Conservation (phyloP, 2,888 invertebrate species). For the Orchesella flavescens region DNA sequence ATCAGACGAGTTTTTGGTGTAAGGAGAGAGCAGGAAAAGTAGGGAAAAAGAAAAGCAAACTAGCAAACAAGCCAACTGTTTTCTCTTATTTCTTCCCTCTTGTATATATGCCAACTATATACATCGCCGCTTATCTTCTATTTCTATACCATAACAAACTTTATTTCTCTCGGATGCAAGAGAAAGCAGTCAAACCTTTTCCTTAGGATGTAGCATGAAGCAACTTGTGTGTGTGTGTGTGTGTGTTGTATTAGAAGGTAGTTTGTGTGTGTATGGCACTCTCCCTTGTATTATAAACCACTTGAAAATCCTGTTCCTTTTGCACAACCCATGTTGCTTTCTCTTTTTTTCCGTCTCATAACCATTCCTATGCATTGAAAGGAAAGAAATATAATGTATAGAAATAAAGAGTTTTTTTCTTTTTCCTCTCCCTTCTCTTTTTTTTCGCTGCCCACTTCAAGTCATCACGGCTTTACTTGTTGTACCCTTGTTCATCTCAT, state of each 20-base stretch:
- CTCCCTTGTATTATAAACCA: too few relatives aligned
- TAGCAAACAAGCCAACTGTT: constrained; percentile 7
- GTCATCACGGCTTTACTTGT: constrained; percentile 3
- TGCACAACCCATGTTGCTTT: too few relatives aligned
- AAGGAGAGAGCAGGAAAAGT: not conserved
- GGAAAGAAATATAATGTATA: too few relatives aligned
- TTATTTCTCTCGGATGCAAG: not conserved
- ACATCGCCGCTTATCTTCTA: too few relatives aligned
- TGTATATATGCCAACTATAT: not conserved
- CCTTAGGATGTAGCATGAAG: not conserved
- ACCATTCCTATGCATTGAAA: too few relatives aligned
- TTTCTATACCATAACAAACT: not conserved
- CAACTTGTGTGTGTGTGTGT: not conserved
- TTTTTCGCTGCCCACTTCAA: constrained; percentile 22
- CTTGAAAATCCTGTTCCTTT: too few relatives aligned
- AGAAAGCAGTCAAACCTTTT: not conserved
- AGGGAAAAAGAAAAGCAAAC: constrained; percentile 6
- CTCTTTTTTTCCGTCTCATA: too few relatives aligned
- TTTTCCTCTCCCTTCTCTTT: not conserved
- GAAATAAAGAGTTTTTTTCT: too few relatives aligned
- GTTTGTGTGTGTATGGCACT: too few relatives aligned
- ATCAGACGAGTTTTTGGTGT: not conserved
- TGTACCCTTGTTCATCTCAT: constrained; percentile 5
- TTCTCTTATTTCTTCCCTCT: constrained; percentile 2
- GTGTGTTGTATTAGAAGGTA: not conserved